A percentile compares a stretch with the other conserved stretches of the same genome.
phyloP scores from a whole-genome alignment of 2,113 vertebrate genomes.

The Semnornis frantzii region DNA sequence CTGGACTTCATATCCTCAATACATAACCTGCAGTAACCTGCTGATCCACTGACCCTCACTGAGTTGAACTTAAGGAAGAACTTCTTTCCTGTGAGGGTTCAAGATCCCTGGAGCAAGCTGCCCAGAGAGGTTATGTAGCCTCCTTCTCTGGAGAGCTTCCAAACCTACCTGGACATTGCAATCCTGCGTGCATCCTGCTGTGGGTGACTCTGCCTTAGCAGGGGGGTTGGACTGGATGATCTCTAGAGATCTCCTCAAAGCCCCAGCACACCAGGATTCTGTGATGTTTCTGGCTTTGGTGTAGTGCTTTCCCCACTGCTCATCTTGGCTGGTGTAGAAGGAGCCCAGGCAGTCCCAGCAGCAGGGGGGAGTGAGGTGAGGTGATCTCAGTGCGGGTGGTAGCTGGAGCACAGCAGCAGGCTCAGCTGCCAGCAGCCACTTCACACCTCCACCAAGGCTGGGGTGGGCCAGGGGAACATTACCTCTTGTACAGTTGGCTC shows the following conservation, averaged over 20 bases:
- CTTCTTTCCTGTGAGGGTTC: too few relatives aligned
- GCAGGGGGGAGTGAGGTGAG: not conserved
- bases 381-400: rapidly evolving
- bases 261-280: too few relatives aligned
- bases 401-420: not conserved
- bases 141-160: too few relatives aligned
- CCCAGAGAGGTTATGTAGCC: too few relatives aligned
- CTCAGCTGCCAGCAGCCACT: not conserved
- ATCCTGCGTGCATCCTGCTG: too few relatives aligned
- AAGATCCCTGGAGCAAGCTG: too few relatives aligned
- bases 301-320: not conserved
- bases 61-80: too few relatives aligned
- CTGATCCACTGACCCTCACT: not conserved
- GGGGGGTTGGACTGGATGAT: too few relatives aligned
- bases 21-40: not conserved
- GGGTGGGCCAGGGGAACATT: not conserved
- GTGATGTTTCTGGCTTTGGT: not conserved
- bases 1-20: not conserved
- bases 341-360: not conserved
- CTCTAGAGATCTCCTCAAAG: too few relatives aligned
- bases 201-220: too few relatives aligned
- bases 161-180: too few relatives aligned
- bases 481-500: not conserved
- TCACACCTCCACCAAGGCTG: not conserved
- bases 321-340: not conserved